phyloP scores from a whole-genome alignment of 1,140 invertebrate species.

The Eriosoma lanigerum region DNA sequence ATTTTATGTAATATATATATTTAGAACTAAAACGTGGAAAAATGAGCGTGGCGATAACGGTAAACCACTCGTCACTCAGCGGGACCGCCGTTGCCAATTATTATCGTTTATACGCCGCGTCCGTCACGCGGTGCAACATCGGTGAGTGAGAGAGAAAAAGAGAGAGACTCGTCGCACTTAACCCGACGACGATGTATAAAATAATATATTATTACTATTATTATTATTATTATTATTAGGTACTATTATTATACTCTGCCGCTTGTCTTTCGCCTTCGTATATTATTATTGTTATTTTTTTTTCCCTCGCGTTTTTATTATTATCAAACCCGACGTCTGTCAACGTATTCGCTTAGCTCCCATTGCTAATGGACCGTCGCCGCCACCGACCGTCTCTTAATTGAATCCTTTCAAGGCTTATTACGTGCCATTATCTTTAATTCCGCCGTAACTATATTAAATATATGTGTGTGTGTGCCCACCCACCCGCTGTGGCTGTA shows the following conservation, averaged over 20 bases:
- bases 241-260: background rate
- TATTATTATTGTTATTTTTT: background rate
- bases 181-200: background rate
- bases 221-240: background rate
- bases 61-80: constrained; percentile 44
- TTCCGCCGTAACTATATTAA: background rate
- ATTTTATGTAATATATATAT: too few relatives aligned
- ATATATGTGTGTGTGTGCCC: too few relatives aligned
- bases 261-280: background rate
- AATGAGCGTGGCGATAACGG: constrained; percentile 17
- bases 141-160: too few relatives aligned
- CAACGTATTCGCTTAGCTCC: constrained; percentile 23
- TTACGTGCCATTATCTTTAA: constrained; percentile 47
- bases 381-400: constrained; percentile 19
- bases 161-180: constrained; percentile 15
- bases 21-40: too few relatives aligned
- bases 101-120: background rate
- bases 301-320: background rate
- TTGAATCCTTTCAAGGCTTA: constrained; percentile 49
- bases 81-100: constrained; percentile 12
- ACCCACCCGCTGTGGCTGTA: too few relatives aligned
- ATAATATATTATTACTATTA: constrained; percentile 4
- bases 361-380: constrained; percentile 42
- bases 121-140: background rate
- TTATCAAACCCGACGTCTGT: constrained; percentile 41